Evolutionary conservation across 2,888 invertebrate species (phyloP), one percentile per base, ranked within the genome.

Genomic region (Teleogryllus oceanicus): DNA sequence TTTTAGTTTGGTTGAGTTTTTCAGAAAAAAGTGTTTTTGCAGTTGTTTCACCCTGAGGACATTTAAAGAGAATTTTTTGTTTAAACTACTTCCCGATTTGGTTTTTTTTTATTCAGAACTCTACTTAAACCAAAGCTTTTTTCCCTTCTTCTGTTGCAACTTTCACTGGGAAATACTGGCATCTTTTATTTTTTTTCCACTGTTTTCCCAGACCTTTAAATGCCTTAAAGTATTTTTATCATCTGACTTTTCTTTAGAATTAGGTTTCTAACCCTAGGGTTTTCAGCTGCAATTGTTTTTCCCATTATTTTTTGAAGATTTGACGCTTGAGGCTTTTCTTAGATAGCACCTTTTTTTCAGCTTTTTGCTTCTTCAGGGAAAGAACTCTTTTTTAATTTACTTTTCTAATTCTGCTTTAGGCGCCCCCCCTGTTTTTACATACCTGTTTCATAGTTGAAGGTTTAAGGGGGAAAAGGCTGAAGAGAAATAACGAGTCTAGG

Each of bases 241-340:
- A n/a, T 76, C 5, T 20, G n/a, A 76, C 50, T 79, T 78, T 16
- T 76, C 75, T 5, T 18, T 37, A 51, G 50, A 75, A 74, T 24
- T 74, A 50, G 78, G 74, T 74, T n/a, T 62, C 10, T 78, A 49
- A 49, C 24, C 20, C 18, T 50, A 4, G n/a, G n/a, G 12, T 62
- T 62, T 62, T 62, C 62, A 18, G 84, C 85, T 77, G 78, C 82
- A 37, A 49, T 84, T 83, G 81, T 86, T 83, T n/a, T 77, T 85
- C 85, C 83, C 78, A 76, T 86, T 86, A 78, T 86, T 85, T 62
- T 85, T 83, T 79, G 85, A 85, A 18, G 51, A 78, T 13, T 50
- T 51, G 24, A 3, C 37, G 50, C 13, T n/a, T 76, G 18, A 16
- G 4, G 62, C 50, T 78, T 78, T 75, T 78, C 50, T 80, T 49